phyloP scores from a whole-genome alignment of 2,888 invertebrate genomes.

The Steromphala cineraria region DNA sequence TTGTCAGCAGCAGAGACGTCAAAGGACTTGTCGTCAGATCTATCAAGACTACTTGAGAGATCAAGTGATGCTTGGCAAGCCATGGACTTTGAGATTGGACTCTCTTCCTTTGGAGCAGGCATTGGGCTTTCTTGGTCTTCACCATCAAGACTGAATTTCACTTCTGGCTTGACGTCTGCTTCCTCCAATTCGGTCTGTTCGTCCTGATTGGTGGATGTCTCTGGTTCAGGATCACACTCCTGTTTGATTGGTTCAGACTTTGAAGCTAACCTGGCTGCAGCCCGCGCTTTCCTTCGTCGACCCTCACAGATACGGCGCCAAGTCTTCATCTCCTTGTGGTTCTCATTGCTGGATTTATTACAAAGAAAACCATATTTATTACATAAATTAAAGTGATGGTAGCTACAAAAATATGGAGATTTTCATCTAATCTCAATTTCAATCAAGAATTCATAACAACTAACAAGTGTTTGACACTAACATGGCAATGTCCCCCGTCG shows the following conservation, averaged over 20 bases:
- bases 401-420: too few species aligned
- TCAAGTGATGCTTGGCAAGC: background rate
- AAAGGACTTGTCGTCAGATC: background rate
- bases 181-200: background rate
- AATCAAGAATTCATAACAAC: too few species aligned
- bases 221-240: too few species aligned
- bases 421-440: too few species aligned
- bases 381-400: too few species aligned
- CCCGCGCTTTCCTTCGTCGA: background rate
- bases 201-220: background rate
- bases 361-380: background rate
- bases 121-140: background rate
- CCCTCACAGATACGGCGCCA: background rate
- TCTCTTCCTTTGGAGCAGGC: background rate
- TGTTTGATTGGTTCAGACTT: too few species aligned
- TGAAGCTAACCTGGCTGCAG: background rate
- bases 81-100: background rate
- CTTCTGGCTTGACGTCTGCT: background rate
- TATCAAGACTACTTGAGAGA: background rate
- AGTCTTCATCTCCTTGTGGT: constrained; percentile 51
- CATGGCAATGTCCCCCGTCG: too few species aligned
- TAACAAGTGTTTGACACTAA: too few species aligned
- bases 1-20: constrained; percentile 11
- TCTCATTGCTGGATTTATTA: constrained; percentile 47
- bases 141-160: background rate